Percentiles rank a stretch among this genome's conserved stretches.
Evolutionary conservation across 1,140 invertebrate species (phyloP).

Genomic region (Drosophila triauraria): DNA sequence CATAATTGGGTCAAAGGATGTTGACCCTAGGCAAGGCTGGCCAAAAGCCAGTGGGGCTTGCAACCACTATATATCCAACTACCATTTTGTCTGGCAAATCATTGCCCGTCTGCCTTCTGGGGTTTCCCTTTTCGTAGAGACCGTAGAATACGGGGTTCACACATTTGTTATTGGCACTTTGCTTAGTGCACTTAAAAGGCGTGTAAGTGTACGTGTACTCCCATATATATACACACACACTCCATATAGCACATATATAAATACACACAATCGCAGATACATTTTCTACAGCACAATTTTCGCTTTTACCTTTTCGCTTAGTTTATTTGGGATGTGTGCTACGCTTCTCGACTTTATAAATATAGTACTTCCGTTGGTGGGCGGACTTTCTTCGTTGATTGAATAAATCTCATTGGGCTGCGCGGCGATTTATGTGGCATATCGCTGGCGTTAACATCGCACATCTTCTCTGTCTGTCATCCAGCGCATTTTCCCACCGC

Average conservation of each 20-base stretch:
- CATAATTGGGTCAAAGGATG: constrained; percentile 84
- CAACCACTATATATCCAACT: neutral
- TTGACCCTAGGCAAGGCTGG: constrained; percentile 64
- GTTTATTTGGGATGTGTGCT: constrained; percentile 49
- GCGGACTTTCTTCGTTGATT: constrained; percentile 72
- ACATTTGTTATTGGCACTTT: constrained; percentile 55
- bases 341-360: constrained; percentile 43
- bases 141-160: constrained; percentile 16
- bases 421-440: constrained; percentile 40
- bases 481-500: constrained; percentile 31
- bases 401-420: constrained; percentile 78
- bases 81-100: constrained; percentile 57
- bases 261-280: constrained; percentile 54
- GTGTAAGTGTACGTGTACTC: constrained; percentile 56
- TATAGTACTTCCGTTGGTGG: constrained; percentile 68
- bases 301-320: constrained; percentile 71
- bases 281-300: constrained; percentile 67
- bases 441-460: constrained; percentile 39
- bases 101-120: constrained; percentile 45
- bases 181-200: constrained; percentile 69
- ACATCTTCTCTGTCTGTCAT: constrained; percentile 50
- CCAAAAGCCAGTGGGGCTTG: constrained; percentile 28
- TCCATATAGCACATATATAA: constrained; percentile 15
- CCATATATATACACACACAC: constrained; percentile 31
- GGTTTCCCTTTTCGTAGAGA: constrained; percentile 40